A percentile compares a stretch with the other conserved stretches of the same genome.
Conservation (phyloP, 2,113 vertebrate species). For the Scophthalmus maximus region DNA sequence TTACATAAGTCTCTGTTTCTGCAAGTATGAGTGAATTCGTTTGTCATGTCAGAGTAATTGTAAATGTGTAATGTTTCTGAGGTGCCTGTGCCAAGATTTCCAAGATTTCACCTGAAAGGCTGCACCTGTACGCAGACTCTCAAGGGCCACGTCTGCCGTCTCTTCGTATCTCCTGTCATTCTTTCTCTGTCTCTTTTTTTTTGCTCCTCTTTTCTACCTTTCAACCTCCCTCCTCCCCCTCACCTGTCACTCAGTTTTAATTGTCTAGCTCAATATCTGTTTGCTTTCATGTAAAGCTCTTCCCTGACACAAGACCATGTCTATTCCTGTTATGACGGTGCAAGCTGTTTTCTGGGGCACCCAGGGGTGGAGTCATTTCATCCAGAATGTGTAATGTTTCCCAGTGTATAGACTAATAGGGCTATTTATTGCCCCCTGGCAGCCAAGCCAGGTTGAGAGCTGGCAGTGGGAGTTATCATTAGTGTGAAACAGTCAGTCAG, state of each 20-base stretch:
- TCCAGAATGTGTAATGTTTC: conserved; percentile 34
- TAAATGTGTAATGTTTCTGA: conserved; percentile 39
- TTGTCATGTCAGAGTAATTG: conserved; percentile 38
- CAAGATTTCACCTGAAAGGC: conserved; percentile 54
- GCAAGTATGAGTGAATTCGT: conserved; percentile 1
- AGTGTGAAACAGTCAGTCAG: conserved; percentile 49
- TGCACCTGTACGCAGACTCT: conserved; percentile 53
- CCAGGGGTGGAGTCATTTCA: not conserved
- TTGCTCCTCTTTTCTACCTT: conserved; percentile 3
- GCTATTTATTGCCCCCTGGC: conserved; percentile 36
- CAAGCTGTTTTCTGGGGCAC: conserved; percentile 10
- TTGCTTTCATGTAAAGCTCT: conserved; percentile 20
- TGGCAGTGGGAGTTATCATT: conserved; percentile 45
- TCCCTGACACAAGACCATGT: conserved; percentile 32
- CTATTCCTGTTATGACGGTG: conserved; percentile 11
- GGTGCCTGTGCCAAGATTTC: conserved; percentile 41
- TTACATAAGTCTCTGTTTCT: conserved; percentile 24
- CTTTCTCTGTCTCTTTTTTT: conserved; percentile 22
- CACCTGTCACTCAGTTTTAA: conserved; percentile 62
- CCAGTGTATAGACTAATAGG: conserved; percentile 40
- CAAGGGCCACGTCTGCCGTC: conserved; percentile 36
- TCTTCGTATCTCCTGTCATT: conserved; percentile 44
- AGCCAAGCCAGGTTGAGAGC: conserved; percentile 43
- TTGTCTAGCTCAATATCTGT: conserved; percentile 41
- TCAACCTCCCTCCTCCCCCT: conserved; percentile 24